phyloP scores from a whole-genome alignment of 2,797 vertebrate genomes.

The Botia almorhae region DNA sequence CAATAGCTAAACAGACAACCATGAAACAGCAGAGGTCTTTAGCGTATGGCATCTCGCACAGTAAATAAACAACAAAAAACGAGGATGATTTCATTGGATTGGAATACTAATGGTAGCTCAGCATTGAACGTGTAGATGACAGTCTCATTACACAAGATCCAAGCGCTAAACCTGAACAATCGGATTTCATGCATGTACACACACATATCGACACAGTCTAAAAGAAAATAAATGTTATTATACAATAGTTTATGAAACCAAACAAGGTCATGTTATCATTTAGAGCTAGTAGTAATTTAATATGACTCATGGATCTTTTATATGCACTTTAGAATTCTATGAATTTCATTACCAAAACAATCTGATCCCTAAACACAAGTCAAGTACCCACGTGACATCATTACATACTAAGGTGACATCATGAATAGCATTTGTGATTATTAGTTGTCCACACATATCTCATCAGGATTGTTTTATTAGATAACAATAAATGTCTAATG shows the following conservation, averaged over 20 bases:
- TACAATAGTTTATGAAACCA: neutral
- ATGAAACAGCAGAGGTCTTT: slow-evolving; percentile 15
- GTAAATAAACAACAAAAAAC: slow-evolving; percentile 12
- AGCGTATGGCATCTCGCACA: slow-evolving; percentile 13
- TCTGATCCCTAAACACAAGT: slow-evolving; percentile 14
- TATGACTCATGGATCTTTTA: slow-evolving; percentile 47
- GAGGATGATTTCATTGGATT: slow-evolving; percentile 26
- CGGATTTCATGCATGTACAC: slow-evolving; percentile 23
- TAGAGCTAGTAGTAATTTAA: slow-evolving; percentile 36
- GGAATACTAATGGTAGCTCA: slow-evolving; percentile 29
- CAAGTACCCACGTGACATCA: neutral
- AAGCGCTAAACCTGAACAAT: slow-evolving; percentile 11
- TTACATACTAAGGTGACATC: neutral
- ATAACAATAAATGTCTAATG: neutral
- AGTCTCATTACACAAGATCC: slow-evolving; percentile 6
- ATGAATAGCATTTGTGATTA: neutral
- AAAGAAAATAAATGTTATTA: neutral
- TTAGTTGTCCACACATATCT: neutral
- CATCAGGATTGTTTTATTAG: neutral
- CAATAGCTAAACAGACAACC: slow-evolving; percentile 26
- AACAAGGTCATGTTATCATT: slow-evolving; percentile 43
- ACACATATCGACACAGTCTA: neutral
- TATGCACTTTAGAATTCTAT: slow-evolving; percentile 53
- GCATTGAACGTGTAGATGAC: neutral
- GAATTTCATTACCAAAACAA: slow-evolving; percentile 45